These are phyloP conservation scores for Hedya salicella DNA, from an alignment of 2,888 invertebrate species.

Conservation along the genomic window DNA sequence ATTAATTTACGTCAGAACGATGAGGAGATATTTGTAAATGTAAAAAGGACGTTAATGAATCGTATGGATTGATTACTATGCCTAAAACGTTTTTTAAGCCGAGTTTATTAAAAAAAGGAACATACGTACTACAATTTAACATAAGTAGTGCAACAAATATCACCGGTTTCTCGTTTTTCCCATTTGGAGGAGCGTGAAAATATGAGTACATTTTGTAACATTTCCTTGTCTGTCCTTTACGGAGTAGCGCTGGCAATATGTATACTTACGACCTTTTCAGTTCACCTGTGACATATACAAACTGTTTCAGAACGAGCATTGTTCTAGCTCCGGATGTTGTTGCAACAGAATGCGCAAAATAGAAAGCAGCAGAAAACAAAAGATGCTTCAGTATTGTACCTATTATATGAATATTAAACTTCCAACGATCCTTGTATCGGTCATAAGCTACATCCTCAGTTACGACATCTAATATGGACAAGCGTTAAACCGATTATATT, in stretches of 20 bases:
- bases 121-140: no score
- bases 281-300: conserved; percentile 38
- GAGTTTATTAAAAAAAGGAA: no score
- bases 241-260: conserved; percentile 25
- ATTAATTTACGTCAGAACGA: no score
- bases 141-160: no score
- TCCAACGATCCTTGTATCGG: neutral
- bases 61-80: no score
- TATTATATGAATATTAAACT: conserved; percentile 28
- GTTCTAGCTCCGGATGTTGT: conserved; percentile 34
- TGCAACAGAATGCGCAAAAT: conserved; percentile 33
- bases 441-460: neutral
- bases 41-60: no score
- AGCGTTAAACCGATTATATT: neutral
- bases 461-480: conserved; percentile 2
- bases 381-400: conserved; percentile 15
- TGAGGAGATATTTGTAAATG: no score
- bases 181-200: neutral
- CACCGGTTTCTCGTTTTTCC: neutral
- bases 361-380: conserved; percentile 30
- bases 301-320: conserved; percentile 32
- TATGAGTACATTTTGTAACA: conserved; percentile 13
- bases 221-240: conserved; percentile 23
- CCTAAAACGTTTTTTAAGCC: no score
- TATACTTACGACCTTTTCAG: conserved; percentile 26